phyloP scores from a whole-genome alignment of 2,113 vertebrate species.

The Coryphaenoides rupestris region DNA sequence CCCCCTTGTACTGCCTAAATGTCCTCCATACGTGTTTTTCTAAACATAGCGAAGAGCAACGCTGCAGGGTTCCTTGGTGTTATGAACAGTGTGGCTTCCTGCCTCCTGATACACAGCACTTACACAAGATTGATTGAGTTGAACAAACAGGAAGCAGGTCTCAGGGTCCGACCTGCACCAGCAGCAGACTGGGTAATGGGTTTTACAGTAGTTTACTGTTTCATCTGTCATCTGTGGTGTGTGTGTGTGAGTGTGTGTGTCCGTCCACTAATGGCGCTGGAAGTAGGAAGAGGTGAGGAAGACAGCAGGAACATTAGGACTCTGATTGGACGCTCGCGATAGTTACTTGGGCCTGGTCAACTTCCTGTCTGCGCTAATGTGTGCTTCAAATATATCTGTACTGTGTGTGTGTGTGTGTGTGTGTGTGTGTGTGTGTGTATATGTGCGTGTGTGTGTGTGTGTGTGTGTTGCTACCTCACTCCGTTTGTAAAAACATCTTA shows the following conservation, averaged over 20 bases:
- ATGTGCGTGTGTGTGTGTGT: too few species aligned
- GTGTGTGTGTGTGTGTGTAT: too few species aligned
- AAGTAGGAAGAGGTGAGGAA: background rate
- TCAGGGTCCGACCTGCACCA: background rate
- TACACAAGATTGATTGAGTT: background rate
- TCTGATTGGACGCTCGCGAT: too few species aligned
- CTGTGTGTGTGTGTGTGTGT: too few species aligned
- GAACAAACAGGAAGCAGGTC: background rate
- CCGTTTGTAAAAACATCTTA: too few species aligned
- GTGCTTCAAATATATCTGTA: conserved; percentile 5
- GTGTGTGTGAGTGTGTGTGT: conserved; percentile 8
- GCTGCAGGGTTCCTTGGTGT: too few species aligned
- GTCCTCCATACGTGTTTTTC: too few species aligned
- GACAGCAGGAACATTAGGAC: background rate
- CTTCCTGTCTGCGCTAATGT: too few species aligned
- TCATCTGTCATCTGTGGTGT: background rate
- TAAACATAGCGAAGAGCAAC: too few species aligned
- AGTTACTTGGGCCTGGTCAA: conserved; percentile 5
- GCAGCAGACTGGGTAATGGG: background rate
- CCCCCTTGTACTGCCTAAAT: too few species aligned
- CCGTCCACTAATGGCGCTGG: background rate
- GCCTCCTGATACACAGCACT: too few species aligned
- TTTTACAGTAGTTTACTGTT: background rate
- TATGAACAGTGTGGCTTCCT: too few species aligned
- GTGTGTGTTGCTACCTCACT: background rate